Base-by-base conservation (phyloP, 2,888 invertebrate genomes). In the Eilema sororculum region DNA sequence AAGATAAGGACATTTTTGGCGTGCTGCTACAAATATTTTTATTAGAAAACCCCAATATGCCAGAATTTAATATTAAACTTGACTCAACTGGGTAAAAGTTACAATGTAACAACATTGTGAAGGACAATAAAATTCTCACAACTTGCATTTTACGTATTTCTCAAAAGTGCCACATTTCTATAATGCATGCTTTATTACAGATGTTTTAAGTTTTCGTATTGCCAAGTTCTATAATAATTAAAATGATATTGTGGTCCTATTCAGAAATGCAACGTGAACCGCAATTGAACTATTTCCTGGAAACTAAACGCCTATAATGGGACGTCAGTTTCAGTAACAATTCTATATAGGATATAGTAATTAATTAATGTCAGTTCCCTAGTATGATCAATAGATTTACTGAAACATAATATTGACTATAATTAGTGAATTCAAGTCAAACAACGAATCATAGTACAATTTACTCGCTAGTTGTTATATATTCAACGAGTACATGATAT, bases 371-470 rank as follows among this genome's bases (percentile, higher is more conserved):
- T 52, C 46, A 46, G 20, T 46, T 46, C 46, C 6, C 46, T 20
- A 9, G 52, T 16, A 25, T 25, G 58, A 25, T 16, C 25, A 25
- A 16, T 58, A 58, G 13, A 13, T 5, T 1, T 58, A 13, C 25
- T 0, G 24, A 25, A 16, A 58, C n/a, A 28, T 52, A 46, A 52
- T 22, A 13, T 33, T 30, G 2, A 9, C 3, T 9, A 22, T 30
- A 59, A 56, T 59, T 20, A 30, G 41, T 41, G 13, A 58, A 58
- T 59, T 20, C 9, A 63, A 46, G 57, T 8, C n/a, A 68, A 64
- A 68, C 22, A 61, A 61, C 22, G 25, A n/a, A 37, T 37, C 33
- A 46, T 22, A 46, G n/a, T 56, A 62, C 37, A 22, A 68, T 57
- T 62, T 57, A 25, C n/a, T 56, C 16, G 13, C 6, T 25, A 0